Conservation (phyloP, 2,797 vertebrate genomes). For the Sebastes itinus region DNA sequence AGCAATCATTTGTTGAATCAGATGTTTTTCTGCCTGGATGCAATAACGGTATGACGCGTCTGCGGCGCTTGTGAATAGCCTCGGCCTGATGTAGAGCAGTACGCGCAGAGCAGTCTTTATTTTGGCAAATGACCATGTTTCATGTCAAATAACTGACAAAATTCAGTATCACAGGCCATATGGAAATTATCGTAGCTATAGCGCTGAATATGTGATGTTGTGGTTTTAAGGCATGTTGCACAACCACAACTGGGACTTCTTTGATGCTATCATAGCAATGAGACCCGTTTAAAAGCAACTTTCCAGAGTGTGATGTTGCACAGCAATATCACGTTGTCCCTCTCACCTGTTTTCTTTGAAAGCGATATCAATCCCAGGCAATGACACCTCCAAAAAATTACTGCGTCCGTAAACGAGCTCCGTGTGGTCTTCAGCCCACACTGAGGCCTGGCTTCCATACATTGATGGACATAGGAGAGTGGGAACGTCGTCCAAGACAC, state of each 20-base stretch:
- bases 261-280: conserved; percentile 46
- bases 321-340: background rate
- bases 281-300: conserved; percentile 4
- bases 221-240: conserved; percentile 48
- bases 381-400: conserved; percentile 19
- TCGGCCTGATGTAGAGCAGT: conserved; percentile 1
- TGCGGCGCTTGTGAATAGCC: background rate
- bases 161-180: conserved; percentile 35
- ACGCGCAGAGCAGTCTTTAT: conserved; percentile 28
- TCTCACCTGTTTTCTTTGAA: conserved; percentile 51
- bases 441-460: conserved; percentile 5
- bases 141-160: conserved; percentile 55
- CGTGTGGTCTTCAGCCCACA: conserved; percentile 51
- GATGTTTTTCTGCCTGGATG: conserved; percentile 54
- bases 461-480: conserved; percentile 53
- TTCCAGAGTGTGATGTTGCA: background rate
- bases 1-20: conserved; percentile 60
- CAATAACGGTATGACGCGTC: conserved; percentile 2
- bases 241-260: conserved; percentile 50
- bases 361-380: conserved; percentile 30
- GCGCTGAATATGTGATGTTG: conserved; percentile 34
- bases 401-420: conserved; percentile 6
- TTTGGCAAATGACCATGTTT: conserved; percentile 54
- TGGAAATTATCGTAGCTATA: conserved; percentile 50
- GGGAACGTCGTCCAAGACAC: conserved; percentile 59